Evolutionary conservation across 2,797 vertebrate genomes (phyloP).

Genomic region (Coranthus polyacanthus): DNA sequence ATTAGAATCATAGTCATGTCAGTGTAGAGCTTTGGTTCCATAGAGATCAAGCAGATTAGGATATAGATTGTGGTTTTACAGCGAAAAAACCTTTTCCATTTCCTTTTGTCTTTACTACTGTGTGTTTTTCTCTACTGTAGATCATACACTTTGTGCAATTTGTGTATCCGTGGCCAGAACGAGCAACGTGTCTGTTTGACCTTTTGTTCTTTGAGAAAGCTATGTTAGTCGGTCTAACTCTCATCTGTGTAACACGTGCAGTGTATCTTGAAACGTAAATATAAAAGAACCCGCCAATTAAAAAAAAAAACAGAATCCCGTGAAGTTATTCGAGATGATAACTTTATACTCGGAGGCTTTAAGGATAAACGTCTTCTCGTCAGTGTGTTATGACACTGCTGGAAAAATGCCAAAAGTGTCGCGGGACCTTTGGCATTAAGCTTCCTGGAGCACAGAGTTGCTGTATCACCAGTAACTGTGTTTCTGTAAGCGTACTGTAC

Average conservation of each 20-base stretch:
- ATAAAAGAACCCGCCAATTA: too few species aligned
- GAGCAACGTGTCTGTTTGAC: neutral
- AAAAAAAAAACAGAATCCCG: too few species aligned
- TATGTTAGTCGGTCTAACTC: constrained; percentile 40
- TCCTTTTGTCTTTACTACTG: neutral
- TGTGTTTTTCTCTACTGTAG: neutral
- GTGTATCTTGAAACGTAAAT: too few species aligned
- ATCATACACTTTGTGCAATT: neutral
- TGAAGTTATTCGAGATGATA: constrained; percentile 17
- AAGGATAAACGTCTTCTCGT: neutral
- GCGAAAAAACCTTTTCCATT: neutral
- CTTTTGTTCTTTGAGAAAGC: constrained; percentile 23
- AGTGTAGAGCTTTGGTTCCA: constrained; percentile 53
- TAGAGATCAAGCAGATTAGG: constrained; percentile 57
- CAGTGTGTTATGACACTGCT: constrained; percentile 30
- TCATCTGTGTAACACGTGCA: constrained; percentile 19
- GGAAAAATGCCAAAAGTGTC: constrained; percentile 26
- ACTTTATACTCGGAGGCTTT: constrained; percentile 19
- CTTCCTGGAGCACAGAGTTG: neutral
- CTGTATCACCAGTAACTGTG: neutral
- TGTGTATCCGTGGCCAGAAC: neutral
- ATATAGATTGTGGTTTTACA: constrained; percentile 38
- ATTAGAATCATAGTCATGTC: constrained; percentile 56
- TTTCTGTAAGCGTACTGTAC: neutral
- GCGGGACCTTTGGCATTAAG: constrained; percentile 4